Evolutionary conservation across 2,888 invertebrate species (phyloP).

Genomic region (Sarcophaga subvicina): DNA sequence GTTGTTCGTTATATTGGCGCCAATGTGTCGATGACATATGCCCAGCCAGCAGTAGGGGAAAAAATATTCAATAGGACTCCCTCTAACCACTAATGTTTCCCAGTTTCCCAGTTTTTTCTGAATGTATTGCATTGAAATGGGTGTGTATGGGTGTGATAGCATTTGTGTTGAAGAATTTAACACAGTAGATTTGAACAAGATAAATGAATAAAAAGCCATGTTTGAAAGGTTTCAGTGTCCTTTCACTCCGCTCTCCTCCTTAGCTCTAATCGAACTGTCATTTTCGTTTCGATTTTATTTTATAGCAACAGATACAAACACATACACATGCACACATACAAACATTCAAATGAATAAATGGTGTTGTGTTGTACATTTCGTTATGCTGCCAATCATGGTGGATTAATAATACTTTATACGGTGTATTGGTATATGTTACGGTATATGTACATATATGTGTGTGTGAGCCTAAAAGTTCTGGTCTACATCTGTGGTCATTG

Average conservation of each 20-base stretch:
- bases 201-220: constrained; percentile 70
- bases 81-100: constrained; percentile 7
- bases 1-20: constrained; percentile 57
- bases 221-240: constrained; percentile 65
- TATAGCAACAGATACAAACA: background rate
- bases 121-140: constrained; percentile 13
- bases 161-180: constrained; percentile 45
- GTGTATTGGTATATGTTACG: background rate
- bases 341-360: constrained; percentile 53
- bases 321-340: background rate
- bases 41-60: constrained; percentile 33
- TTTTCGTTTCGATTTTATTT: constrained; percentile 28
- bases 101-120: background rate
- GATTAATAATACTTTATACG: constrained; percentile 75
- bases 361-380: constrained; percentile 76
- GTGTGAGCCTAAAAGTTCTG: constrained; percentile 44
- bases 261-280: constrained; percentile 29
- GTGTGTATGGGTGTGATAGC: constrained; percentile 4
- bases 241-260: constrained; percentile 1
- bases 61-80: constrained; percentile 55
- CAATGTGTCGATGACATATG: constrained; percentile 69
- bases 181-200: constrained; percentile 68
- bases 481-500: constrained; percentile 69
- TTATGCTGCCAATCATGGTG: constrained; percentile 79
- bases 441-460: background rate